A percentile compares a stretch with the other conserved stretches of the same genome.
These are phyloP conservation scores for Drosophila meridionalis DNA, from an alignment of 2,888 invertebrate species.

Conservation along the genomic window DNA sequence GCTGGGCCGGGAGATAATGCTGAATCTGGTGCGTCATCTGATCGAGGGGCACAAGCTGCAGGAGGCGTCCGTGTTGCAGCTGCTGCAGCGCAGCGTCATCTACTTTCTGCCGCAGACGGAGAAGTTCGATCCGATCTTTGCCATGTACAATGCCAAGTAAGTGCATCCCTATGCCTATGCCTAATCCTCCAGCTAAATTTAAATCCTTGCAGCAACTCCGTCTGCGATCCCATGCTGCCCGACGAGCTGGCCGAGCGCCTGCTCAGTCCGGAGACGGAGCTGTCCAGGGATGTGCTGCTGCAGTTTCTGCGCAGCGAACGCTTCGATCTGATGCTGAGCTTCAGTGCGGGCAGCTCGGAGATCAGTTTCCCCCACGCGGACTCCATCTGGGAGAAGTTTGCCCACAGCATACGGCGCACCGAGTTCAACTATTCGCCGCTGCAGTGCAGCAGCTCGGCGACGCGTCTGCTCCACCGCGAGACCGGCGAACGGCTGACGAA, in stretches of 20 bases:
- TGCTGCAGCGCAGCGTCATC: conserved; percentile 90
- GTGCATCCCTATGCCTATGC: conserved; percentile 26
- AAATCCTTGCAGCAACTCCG: conserved; percentile 63
- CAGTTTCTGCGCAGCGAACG: conserved; percentile 88
- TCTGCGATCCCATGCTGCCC: conserved; percentile 83
- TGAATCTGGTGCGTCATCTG: conserved; percentile 93
- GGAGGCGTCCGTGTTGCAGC: conserved; percentile 88
- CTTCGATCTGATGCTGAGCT: conserved; percentile 90
- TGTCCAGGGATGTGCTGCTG: conserved; percentile 86
- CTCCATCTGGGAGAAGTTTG: conserved; percentile 79
- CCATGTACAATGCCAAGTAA: conserved; percentile 81
- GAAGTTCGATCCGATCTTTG: conserved; percentile 73
- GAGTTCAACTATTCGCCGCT: conserved; percentile 79
- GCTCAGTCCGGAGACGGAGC: conserved; percentile 84
- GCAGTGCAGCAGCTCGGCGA: conserved; percentile 73
- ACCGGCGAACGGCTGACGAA: conserved; percentile 86
- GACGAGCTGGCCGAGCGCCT: conserved; percentile 89
- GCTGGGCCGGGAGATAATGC: conserved; percentile 92
- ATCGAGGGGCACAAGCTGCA: conserved; percentile 89
- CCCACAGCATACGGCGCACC: conserved; percentile 79
- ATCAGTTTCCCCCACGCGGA: conserved; percentile 85
- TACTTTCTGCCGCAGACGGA: conserved; percentile 90
- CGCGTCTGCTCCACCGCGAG: conserved; percentile 72
- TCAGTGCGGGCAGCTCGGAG: conserved; percentile 90
- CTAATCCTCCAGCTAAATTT: neutral